Evolutionary conservation across 64 coral and sea anemone species (phyloP).

Genomic region (Cladopsammia gracilis): DNA sequence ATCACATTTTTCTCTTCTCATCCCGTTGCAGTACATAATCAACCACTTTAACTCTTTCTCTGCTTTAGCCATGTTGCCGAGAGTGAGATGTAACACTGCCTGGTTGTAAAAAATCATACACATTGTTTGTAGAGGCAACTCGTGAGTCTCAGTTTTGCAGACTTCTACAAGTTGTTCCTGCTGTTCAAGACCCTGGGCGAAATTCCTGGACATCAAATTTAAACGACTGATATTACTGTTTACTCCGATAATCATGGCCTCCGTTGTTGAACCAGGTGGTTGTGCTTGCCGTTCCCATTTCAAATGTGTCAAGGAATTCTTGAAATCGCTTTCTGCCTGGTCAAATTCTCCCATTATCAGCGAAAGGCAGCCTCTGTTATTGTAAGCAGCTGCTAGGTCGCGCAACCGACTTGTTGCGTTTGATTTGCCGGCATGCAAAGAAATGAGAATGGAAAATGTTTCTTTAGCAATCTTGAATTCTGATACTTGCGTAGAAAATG

Average conservation of each 20-base stretch:
- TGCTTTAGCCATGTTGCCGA: neutral
- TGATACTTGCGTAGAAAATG: neutral
- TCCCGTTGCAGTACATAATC: neutral
- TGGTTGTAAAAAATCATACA: neutral
- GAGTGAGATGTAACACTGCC: neutral
- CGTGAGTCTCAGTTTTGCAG: neutral
- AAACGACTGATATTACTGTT: neutral
- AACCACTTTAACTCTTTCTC: neutral
- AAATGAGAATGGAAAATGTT: neutral
- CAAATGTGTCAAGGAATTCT: neutral
- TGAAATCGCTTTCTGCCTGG: neutral
- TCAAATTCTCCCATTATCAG: neutral
- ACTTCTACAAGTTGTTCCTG: neutral
- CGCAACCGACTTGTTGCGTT: neutral
- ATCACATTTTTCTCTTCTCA: neutral
- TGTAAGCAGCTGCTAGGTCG: neutral
- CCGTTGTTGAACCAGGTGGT: neutral
- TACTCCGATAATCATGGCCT: neutral
- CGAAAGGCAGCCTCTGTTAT: conserved; percentile 6
- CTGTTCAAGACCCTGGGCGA: neutral
- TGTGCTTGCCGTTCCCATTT: neutral
- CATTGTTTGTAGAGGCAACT: neutral
- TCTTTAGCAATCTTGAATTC: neutral
- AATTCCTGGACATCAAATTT: neutral
- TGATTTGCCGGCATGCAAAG: neutral